Evolutionary conservation across 2,888 invertebrate genomes (phyloP).

Genomic region (Aphidoletes aphidimyza): DNA sequence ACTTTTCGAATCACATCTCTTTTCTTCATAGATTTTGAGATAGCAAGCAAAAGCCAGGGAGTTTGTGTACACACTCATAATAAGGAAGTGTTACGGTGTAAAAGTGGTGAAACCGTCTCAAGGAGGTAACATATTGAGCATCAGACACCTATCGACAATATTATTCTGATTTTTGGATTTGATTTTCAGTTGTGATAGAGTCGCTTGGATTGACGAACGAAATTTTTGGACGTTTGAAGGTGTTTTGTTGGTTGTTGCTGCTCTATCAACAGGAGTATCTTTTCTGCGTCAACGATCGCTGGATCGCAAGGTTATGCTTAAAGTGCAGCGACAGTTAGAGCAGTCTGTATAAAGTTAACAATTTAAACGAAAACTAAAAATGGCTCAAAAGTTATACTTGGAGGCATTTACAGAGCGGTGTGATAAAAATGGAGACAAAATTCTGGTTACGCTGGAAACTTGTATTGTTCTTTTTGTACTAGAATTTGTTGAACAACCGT

Average conservation of each 20-base stretch:
- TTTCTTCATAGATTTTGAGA: constrained; percentile 74
- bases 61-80: constrained; percentile 85
- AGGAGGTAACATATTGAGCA: constrained; percentile 70
- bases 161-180: neutral
- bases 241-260: constrained; percentile 58
- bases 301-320: constrained; percentile 57
- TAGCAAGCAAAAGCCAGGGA: constrained; percentile 82
- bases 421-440: constrained; percentile 61
- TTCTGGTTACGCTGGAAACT: constrained; percentile 71
- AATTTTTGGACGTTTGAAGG: constrained; percentile 70
- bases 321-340: constrained; percentile 58
- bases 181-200: constrained; percentile 78
- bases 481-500: constrained; percentile 69
- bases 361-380: neutral
- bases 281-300: constrained; percentile 62
- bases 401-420: constrained; percentile 60
- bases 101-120: constrained; percentile 82
- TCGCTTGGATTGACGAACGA: constrained; percentile 84
- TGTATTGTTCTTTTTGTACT: constrained; percentile 72
- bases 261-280: constrained; percentile 59
- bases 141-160: too few species aligned
- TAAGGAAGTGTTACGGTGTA: constrained; percentile 84
- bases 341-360: constrained; percentile 58
- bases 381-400: constrained; percentile 63
- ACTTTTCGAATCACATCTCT: constrained; percentile 54